Evolutionary conservation across 2,888 invertebrate genomes (phyloP), one percentile per base, ranked within the genome.

Genomic region (Shargacucullia verbasci): DNA sequence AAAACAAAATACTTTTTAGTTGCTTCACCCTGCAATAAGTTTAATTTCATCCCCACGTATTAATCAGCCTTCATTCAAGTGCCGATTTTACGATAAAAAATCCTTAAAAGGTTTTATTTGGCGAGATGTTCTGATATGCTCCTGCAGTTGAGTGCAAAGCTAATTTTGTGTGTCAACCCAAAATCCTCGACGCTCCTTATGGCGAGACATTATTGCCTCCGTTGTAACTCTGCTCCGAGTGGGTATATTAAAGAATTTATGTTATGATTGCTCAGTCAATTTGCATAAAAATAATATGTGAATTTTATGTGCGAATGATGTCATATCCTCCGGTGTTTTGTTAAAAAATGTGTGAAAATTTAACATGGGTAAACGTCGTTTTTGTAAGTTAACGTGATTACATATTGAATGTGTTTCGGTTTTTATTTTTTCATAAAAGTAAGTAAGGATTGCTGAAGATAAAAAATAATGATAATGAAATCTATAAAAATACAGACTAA

Each of bases 201-300:
- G 47, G 44, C 12, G 47, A 59, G 76, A 75, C 74, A 79, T 84
- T 80, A 84, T 80, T 74, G 77, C 77, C 72, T 78, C 79, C 74
- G 79, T 78, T 80, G 72, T 73, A 78, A 50, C 75, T 78, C 67
- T 71, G 77, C 64, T 68, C 74, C 71, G 76, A 82, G 82, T 82
- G 81, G 82, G 81, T 81, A 82, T 83, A 84, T 84, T 81, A 84
- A 88, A 86, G 70, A 83, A 85, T 82, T 87, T 85, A 86, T 87
- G 86, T 86, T 90, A 88, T 88, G 87, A 87, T 89, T 89, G 86
- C 84, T 87, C 86, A 84, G 76, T 77, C 86, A 86, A 90, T 91
- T 90, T 89, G 85, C 89, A 89, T 90, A 81, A 84, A 83, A 88
- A 87, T 90, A 89, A 85, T 85, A 84, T 83, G 78, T 70, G 82